Evolutionary conservation across 92 coral and sea anemone genomes (phyloP), one percentile per base, ranked within the genome.

Genomic region (Pocillopora meandrina): DNA sequence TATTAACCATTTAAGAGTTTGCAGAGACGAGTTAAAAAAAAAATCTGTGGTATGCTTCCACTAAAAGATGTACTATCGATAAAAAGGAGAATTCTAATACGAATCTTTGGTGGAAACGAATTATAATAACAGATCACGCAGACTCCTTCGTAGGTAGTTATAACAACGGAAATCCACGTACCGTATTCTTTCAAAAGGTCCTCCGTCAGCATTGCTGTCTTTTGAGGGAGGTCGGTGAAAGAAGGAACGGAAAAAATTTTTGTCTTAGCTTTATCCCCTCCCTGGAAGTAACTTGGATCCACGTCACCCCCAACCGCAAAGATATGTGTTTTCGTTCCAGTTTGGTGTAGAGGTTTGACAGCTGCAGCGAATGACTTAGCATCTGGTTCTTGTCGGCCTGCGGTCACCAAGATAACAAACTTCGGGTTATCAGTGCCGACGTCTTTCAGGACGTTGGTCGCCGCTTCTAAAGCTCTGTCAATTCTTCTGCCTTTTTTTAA

Each of bases 371-470:
- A 87, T 42, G 67, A 23, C 19, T 42, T 71, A 2, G 89, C 82
- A 52, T 77, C 84, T 7, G 84, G 60, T 16, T 79, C 80, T 72
- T 90, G 93, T 55, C 84, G 83, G 33, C 98, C 98, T 20, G 91
- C 93, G 62, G 97, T 87, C 15, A 95, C 71, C 33, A 95, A 89
- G 31, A 95, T 79, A 19, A 95, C 92, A 56, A 91, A 76, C 76
- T 92, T 94, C 1, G 93, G 84, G 3, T 81, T 89, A 67, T 90
- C 91, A 36, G 88, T 82, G 19, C 90, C 87, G 35, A 88, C 89
- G 55, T 73, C 87, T 17, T 79, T 71, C 49, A 90, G 69, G 26
- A 89, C 88, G 36, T 61, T 81, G 35, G 70, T 59, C 13, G 93
- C 93, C 34, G 84, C 80, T 19, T 71, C 76, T 11, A 93, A 76